Conservation (phyloP, 2,888 invertebrate genomes). For the Agrilus biguttatus region DNA sequence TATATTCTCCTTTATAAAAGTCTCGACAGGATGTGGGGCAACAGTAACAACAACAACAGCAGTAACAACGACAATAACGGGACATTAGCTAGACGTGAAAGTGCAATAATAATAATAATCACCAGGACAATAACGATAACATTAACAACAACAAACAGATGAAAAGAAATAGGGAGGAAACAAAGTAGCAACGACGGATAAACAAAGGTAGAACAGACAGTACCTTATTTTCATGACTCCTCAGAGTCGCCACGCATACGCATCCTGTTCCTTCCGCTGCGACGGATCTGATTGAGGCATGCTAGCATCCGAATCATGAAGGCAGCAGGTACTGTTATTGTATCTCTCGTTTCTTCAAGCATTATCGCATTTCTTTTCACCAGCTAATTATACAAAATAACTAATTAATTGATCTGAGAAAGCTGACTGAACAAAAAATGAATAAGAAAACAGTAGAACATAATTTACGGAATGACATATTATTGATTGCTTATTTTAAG, state of each 20-base stretch:
- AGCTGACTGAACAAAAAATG: neutral
- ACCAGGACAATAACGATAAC: neutral
- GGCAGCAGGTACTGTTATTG: slow-evolving; percentile 74
- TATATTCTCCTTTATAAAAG: too few species aligned
- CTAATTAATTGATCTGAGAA: neutral
- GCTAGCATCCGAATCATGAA: slow-evolving; percentile 70
- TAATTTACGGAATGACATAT: too few species aligned
- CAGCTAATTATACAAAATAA: slow-evolving; percentile 35
- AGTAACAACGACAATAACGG: too few species aligned
- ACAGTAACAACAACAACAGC: too few species aligned
- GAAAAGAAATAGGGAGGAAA: too few species aligned
- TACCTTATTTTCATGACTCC: slow-evolving; percentile 3
- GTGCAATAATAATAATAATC: neutral
- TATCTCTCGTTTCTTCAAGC: slow-evolving; percentile 75
- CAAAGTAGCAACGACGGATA: neutral
- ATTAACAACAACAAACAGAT: too few species aligned
- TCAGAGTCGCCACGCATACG: slow-evolving; percentile 7
- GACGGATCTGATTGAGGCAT: slow-evolving; percentile 49
- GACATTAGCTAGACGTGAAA: too few species aligned
- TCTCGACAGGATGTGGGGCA: too few species aligned
- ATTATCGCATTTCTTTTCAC: slow-evolving; percentile 65
- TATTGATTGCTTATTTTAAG: too few species aligned
- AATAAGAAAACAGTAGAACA: too few species aligned
- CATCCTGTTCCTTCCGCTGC: slow-evolving; percentile 21
- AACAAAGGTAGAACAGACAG: neutral